A percentile compares a stretch with the other conserved stretches of the same genome.
Evolutionary conservation across 2,797 vertebrate species (phyloP).

Genomic region (Odontamblyopus lacepedii): DNA sequence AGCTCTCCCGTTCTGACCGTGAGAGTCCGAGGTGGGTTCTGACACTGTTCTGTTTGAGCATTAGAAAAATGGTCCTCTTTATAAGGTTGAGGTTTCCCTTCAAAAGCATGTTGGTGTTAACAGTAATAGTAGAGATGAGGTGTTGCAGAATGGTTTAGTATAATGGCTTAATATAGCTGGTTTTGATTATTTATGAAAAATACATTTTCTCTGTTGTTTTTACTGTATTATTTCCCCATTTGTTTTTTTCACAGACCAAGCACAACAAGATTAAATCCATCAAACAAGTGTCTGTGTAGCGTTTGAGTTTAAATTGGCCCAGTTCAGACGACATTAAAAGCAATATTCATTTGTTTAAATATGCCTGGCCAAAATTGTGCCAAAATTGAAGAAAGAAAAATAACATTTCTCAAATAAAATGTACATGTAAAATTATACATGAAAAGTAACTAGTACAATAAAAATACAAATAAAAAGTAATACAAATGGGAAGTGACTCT

Average conservation of each 20-base stretch:
- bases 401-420: no score
- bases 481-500: background rate
- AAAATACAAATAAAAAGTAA: background rate
- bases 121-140: constrained; percentile 24
- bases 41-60: background rate
- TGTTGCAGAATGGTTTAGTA: constrained; percentile 23
- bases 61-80: background rate
- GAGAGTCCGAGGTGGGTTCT: constrained; percentile 74
- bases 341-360: no score
- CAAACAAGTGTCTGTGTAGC: no score
- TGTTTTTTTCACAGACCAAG: background rate
- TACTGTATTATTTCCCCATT: background rate
- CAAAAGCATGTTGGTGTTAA: constrained; percentile 5
- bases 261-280: background rate
- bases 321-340: no score
- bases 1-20: constrained; percentile 80
- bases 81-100: background rate
- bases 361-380: no score
- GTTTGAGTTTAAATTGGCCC: no score
- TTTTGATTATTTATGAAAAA: constrained; percentile 29
- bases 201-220: background rate
- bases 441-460: no score
- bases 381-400: no score
- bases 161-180: constrained; percentile 24
- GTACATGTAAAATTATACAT: no score